Evolutionary conservation across 1,140 invertebrate species (phyloP), one percentile per base, ranked within the genome.

Genomic region (Nymphalis io): DNA sequence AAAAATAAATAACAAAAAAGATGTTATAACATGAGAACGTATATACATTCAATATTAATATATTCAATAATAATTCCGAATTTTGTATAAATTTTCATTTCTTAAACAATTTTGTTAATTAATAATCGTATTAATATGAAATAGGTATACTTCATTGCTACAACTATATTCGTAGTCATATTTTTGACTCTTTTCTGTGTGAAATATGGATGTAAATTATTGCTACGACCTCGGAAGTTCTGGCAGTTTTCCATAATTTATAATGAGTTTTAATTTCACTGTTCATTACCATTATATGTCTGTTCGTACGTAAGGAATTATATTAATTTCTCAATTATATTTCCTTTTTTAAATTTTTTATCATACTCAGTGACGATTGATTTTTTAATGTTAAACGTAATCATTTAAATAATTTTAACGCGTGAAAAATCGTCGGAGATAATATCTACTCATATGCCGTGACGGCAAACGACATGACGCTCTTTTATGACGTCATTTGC

Each of bases 201-300:
- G 21, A 55, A 55, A 55, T 55, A 55, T 55, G 51, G 51, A 55
- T 55, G 51, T 55, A 55, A 55, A 55, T 55, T 55, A 55, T 55
- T 55, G 51, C 51, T 55, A 23, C 51, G 51, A 55, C 51, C 51
- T 55, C 51, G 51, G 51, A 55, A 55, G 23, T 55, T 23, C 51
- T 55, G 51, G 51, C 51, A 55, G 51, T 55, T 55, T 55, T 55
- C 23, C 51, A 55, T 27, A 55, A 55, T 55, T 55, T 55, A 55
- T 55, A 55, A 55, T 55, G 51, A 55, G 23, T 55, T 55, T 55
- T 55, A 55, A 55, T 55, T 55, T 55, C 21, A 55, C 23, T 55
- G 51, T 55, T 55, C 51, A 55, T 55, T 55, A 33, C 23, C 51
- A 15, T 55, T 55, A 55, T 55, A 55, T 55, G 23, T 55, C 20